Conservation (phyloP, 2,888 invertebrate genomes). For the Sphecodes monilicornis region DNA sequence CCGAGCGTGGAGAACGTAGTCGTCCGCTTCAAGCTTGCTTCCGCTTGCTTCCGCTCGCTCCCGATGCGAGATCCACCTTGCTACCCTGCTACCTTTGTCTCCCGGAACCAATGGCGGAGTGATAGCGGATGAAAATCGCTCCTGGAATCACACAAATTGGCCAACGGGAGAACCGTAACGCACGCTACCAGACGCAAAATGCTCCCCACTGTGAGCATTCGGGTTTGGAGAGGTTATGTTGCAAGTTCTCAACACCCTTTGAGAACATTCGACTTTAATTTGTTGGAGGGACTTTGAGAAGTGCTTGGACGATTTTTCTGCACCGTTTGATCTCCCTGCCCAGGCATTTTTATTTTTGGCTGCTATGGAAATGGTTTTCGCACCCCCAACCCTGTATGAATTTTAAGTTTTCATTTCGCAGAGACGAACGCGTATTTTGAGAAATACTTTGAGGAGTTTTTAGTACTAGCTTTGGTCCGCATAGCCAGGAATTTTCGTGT, state of each 20-base stretch:
- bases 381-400: no score
- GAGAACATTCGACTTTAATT: background rate
- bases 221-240: background rate
- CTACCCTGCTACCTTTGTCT: background rate
- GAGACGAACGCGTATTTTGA: no score
- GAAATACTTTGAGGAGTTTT: no score
- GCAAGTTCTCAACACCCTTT: background rate
- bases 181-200: background rate
- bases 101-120: background rate
- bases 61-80: background rate
- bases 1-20: slow-evolving; percentile 23
- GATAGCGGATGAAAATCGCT: background rate
- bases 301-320: background rate
- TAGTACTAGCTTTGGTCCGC: no score
- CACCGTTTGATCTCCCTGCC: background rate
- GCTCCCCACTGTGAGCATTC: no score
- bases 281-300: background rate
- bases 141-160: background rate
- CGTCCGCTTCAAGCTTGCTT: slow-evolving; percentile 63
- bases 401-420: no score
- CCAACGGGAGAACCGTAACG: background rate
- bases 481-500: no score
- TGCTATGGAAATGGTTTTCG: background rate
- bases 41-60: background rate
- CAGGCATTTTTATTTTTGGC: background rate